Evolutionary conservation across 2,113 vertebrate genomes (phyloP), one percentile per base, ranked within the genome.

Genomic region (Haemorhous mexicanus): DNA sequence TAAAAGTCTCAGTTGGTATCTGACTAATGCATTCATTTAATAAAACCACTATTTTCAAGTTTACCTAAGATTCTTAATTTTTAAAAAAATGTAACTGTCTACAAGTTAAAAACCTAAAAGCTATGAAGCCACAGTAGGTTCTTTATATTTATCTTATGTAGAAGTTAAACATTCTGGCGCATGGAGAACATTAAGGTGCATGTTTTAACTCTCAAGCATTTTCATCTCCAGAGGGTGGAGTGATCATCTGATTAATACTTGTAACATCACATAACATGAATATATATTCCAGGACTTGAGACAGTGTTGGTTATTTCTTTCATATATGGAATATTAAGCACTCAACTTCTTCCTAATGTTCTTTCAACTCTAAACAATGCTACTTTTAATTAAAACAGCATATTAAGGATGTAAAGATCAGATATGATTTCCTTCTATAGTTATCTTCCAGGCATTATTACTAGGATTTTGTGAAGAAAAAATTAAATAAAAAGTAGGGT

Each of bases 341-440:
- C 46, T 37, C 61, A 78, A 58, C 10, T 84, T 82, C 70, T 94
- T 85, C 55, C 41, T 69, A 56, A 50, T 87, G 27, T 23, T 94
- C 23, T 52, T 91, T 74, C 43, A 94, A 83, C 37, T 82, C 91
- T 86, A 80, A 78, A 77, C 5, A 58, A 82, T 59, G 3, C 10
- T 66, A 41, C 23, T 86, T 90, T 94, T 96, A 96, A 73, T 91
- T 97, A 94, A 95, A 97, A 95, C 16, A 82, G 73, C 16, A n/a
- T 88, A 78, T 87, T 74, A 92, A 76, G 27, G 13, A 5, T 75
- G 37, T 70, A 74, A n/a, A 77, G 84, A 94, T 97, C 76, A 93
- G 92, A 92, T 92, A 87, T 14, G 5, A 44, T 27, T 76, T 52
- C 10, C 37, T 81, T 80, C 37, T 93, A n/a, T 69, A 80, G 70